Percentiles rank a stretch among this genome's conserved stretches.
Conservation (phyloP, 2,797 vertebrate species). For the Anniella stebbinsi region DNA sequence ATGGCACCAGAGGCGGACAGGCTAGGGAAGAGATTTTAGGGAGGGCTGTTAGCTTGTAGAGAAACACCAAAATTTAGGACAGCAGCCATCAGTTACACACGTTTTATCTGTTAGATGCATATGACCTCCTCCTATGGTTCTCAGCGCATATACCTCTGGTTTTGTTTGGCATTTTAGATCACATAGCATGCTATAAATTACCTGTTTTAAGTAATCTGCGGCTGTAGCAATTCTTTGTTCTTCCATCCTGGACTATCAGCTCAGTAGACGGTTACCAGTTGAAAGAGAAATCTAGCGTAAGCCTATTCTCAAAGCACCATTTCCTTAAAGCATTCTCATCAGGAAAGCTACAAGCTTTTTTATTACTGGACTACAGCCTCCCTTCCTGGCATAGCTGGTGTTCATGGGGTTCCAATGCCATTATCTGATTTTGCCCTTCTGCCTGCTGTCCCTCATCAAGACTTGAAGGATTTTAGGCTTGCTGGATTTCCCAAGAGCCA, state of each 20-base stretch:
- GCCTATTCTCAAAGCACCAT: neutral
- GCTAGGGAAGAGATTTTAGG: neutral
- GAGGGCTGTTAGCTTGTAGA: neutral
- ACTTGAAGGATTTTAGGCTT: too few species aligned
- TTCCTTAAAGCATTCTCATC: neutral
- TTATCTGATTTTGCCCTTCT: neutral
- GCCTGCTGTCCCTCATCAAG: neutral
- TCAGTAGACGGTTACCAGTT: neutral
- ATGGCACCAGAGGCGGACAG: too few species aligned
- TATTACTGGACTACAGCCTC: neutral
- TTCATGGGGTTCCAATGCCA: neutral
- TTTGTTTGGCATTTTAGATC: too few species aligned
- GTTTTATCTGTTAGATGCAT: too few species aligned
- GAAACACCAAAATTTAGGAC: neutral
- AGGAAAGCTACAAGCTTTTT: neutral
- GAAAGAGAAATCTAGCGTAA: neutral
- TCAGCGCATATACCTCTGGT: too few species aligned
- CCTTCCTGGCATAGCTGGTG: neutral
- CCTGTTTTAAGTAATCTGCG: neutral
- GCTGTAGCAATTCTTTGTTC: neutral
- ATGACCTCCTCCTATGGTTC: neutral
- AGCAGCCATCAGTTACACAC: neutral
- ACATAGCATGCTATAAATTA: too few species aligned
- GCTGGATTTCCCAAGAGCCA: too few species aligned
- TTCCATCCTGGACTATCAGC: neutral